phyloP scores from a whole-genome alignment of 2,113 vertebrate species.

The Rhodinocichla rosea region DNA sequence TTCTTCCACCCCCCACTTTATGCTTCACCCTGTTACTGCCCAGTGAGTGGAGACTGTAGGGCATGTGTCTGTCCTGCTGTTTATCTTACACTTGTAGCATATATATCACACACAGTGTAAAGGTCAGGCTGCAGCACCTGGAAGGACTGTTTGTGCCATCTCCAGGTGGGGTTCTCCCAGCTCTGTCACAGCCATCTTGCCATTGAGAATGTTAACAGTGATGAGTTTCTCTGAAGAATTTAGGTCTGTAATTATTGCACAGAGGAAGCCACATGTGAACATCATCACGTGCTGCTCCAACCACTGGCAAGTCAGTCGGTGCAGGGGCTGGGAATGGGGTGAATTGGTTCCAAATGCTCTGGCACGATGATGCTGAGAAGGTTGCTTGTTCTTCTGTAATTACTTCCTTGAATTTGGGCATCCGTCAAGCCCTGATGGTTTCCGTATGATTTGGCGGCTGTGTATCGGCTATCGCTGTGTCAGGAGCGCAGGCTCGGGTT shows the following conservation, averaged over 20 bases:
- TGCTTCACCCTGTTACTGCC: neutral
- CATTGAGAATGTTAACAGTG: conserved; percentile 6
- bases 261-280: conserved; percentile 45
- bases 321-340: neutral
- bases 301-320: neutral
- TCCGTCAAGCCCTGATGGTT: conserved; percentile 36
- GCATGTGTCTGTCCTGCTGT: rapidly evolving
- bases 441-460: conserved; percentile 12
- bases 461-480: neutral
- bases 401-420: conserved; percentile 64
- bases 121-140: neutral
- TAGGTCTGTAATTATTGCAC: neutral
- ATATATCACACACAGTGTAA: neutral
- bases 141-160: neutral
- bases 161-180: neutral
- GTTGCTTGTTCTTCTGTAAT: conserved; percentile 59
- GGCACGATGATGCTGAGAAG: neutral
- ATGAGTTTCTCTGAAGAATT: conserved; percentile 14
- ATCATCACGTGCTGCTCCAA: neutral
- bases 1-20: neutral
- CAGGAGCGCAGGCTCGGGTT: neutral
- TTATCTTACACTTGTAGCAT: neutral
- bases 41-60: neutral
- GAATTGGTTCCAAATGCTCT: conserved; percentile 68
- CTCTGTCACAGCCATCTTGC: neutral